Conservation (phyloP, 2,113 vertebrate species). For the Bubo scandiacus region DNA sequence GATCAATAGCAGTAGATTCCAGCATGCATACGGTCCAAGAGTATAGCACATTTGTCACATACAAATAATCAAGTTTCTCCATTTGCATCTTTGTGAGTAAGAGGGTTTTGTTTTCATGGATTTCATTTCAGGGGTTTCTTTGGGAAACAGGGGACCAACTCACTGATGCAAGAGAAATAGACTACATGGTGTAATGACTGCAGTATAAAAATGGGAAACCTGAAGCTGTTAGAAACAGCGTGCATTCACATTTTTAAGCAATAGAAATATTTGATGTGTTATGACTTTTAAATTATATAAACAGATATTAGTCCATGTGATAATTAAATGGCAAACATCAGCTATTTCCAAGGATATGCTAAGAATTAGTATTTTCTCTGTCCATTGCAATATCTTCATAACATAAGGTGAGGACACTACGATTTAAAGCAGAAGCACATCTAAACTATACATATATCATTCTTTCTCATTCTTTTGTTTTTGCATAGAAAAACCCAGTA, state of each 20-base stretch:
- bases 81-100: not conserved
- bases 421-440: not conserved
- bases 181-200: not conserved
- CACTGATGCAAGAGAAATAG: not conserved
- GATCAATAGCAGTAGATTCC: not conserved
- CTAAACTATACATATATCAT: not conserved
- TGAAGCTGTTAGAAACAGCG: not conserved
- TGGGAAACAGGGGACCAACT: not conserved
- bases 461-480: not conserved
- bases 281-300: not conserved
- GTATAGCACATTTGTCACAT: not conserved
- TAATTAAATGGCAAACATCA: not conserved
- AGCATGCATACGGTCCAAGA: not conserved
- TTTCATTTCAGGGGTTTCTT: not conserved
- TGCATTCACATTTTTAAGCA: not conserved
- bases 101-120: not conserved
- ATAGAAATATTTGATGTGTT: not conserved
- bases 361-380: not conserved
- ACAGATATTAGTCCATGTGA: not conserved
- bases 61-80: not conserved
- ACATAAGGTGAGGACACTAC: not conserved
- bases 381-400: not conserved
- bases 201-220: not conserved
- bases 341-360: not conserved
- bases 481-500: accelerated